Evolutionary conservation across 2,888 invertebrate species (phyloP).

Genomic region (Spodoptera picta): DNA sequence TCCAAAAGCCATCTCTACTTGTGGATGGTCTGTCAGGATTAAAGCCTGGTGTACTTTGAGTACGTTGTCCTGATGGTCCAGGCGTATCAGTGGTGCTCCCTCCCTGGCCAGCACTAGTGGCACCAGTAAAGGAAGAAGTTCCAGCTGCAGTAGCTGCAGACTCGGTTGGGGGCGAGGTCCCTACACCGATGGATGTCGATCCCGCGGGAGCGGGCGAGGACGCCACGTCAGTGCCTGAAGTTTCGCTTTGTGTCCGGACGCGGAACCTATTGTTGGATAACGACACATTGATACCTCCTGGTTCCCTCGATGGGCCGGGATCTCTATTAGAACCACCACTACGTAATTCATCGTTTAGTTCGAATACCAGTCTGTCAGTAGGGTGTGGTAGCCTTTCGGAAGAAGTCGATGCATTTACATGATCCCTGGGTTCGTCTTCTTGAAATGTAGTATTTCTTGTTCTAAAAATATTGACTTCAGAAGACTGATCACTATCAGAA

Average conservation of each 20-base stretch:
- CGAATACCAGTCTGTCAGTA: conserved; percentile 74
- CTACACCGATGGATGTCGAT: neutral
- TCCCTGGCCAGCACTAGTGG: neutral
- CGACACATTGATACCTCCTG: conserved; percentile 67
- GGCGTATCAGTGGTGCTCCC: conserved; percentile 5
- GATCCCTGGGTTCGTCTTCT: conserved; percentile 66
- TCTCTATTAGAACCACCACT: conserved; percentile 55
- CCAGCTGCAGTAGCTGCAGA: neutral
- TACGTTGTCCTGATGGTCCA: conserved; percentile 32
- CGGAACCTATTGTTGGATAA: conserved; percentile 74
- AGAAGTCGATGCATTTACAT: conserved; percentile 40
- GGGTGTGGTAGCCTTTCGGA: conserved; percentile 45
- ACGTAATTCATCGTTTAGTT: conserved; percentile 65
- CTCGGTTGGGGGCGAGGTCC: neutral
- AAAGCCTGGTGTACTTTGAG: conserved; percentile 31
- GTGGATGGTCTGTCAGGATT: conserved; percentile 73
- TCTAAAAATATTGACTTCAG: conserved; percentile 81
- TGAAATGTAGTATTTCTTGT: conserved; percentile 78
- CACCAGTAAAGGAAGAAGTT: conserved; percentile 8
- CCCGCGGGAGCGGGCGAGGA: conserved; percentile 7
- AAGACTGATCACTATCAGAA: conserved; percentile 80
- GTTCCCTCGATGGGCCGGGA: conserved; percentile 55
- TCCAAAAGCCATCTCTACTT: conserved; percentile 75
- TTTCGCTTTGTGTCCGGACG: conserved; percentile 72
- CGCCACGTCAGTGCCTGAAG: conserved; percentile 17